Percentiles rank a stretch among this genome's conserved stretches.
Conservation (phyloP, 1,140 invertebrate genomes). For the Chionoecetes opilio region DNA sequence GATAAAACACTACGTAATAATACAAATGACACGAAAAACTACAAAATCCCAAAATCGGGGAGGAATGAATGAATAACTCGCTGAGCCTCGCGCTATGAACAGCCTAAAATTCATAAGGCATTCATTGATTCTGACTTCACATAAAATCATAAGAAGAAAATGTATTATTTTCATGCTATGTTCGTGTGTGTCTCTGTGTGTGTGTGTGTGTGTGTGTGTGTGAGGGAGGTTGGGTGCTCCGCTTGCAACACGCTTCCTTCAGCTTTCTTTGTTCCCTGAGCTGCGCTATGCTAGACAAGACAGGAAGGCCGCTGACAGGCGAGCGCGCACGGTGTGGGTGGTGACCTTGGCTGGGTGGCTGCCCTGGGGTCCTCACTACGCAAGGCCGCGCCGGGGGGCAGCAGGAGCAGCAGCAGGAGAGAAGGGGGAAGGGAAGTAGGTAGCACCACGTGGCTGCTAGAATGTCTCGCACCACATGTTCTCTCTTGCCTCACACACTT, state of each 20-base stretch:
- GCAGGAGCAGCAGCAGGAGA: background rate
- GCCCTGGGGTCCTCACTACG: background rate
- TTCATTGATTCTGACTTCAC: no score
- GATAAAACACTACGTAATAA: no score
- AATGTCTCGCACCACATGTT: background rate
- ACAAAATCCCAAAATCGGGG: no score
- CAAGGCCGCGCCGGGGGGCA: background rate
- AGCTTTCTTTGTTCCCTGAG: background rate
- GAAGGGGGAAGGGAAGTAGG: background rate
- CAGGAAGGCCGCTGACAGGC: background rate
- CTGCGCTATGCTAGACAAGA: background rate
- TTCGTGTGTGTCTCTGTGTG: background rate
- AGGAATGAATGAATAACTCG: no score
- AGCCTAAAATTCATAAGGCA: no score
- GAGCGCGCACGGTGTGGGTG: background rate
- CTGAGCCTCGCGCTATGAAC: no score
- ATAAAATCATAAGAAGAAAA: background rate
- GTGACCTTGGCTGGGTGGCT: background rate
- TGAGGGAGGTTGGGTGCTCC: background rate
- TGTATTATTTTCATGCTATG: background rate
- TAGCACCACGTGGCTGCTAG: background rate
- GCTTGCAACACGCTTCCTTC: background rate
- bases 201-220: conserved; percentile 12
- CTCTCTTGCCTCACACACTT: background rate
- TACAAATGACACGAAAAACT: no score